phyloP scores from a whole-genome alignment of 2,888 invertebrate genomes.

The Sphaerophoria taeniata region DNA sequence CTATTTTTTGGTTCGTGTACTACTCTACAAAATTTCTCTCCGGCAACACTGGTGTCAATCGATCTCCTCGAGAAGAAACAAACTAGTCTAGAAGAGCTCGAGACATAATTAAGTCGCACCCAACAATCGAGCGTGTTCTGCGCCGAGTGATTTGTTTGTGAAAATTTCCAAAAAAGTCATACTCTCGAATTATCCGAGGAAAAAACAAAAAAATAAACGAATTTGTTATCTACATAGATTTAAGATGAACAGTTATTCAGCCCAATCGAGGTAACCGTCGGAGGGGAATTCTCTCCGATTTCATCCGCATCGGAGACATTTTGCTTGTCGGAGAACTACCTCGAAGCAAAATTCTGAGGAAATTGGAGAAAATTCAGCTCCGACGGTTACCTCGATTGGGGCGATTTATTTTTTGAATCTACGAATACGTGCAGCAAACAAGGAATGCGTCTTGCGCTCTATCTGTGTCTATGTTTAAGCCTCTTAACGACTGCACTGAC shows the following conservation, averaged over 20 bases:
- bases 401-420: background rate
- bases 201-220: background rate
- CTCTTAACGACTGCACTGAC: slow-evolving; percentile 26
- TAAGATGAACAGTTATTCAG: background rate
- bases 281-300: no score
- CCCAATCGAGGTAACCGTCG: no score
- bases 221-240: background rate
- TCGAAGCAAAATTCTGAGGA: no score
- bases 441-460: slow-evolving; percentile 17
- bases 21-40: no score
- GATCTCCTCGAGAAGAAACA: slow-evolving; percentile 5
- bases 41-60: no score
- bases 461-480: slow-evolving; percentile 50
- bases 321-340: no score
- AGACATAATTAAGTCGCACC: slow-evolving; percentile 5
- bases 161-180: background rate
- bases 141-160: slow-evolving; percentile 1
- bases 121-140: background rate
- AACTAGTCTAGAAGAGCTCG: slow-evolving; percentile 49
- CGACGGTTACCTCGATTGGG: no score
- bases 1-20: no score
- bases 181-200: background rate
- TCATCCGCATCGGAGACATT: no score
- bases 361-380: no score
- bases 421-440: slow-evolving; percentile 1